Percentiles rank a stretch among this genome's conserved stretches.
These are phyloP conservation scores for Neoseiulus cucumeris DNA, from an alignment of 1,140 invertebrate species.

Conservation along the genomic window DNA sequence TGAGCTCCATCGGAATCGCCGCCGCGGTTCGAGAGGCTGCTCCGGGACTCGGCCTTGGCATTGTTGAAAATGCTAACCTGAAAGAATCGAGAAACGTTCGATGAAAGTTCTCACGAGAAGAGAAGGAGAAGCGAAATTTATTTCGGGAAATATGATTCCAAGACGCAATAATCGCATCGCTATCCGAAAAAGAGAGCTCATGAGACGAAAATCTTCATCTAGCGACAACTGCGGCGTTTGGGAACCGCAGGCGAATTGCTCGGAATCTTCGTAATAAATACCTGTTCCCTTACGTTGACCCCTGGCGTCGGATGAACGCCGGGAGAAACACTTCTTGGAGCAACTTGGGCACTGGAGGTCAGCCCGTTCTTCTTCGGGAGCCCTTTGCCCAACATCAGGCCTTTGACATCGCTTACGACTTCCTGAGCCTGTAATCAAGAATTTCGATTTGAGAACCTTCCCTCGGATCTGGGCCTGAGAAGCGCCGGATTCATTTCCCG, in stretches of 20 bases:
- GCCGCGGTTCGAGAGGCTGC: background rate
- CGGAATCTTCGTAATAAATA: constrained; percentile 23
- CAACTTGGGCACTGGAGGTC: constrained; percentile 21
- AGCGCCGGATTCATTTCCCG: too few species aligned
- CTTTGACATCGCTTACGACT: constrained; percentile 62
- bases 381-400: constrained; percentile 48
- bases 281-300: constrained; percentile 38
- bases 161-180: too few species aligned
- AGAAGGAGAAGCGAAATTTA: too few species aligned
- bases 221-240: too few species aligned
- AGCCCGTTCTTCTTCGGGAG: constrained; percentile 25
- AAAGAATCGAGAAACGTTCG: background rate
- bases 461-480: too few species aligned
- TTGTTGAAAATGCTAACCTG: constrained; percentile 7
- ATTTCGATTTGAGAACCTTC: too few species aligned
- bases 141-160: too few species aligned
- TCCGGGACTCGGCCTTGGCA: background rate
- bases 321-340: background rate
- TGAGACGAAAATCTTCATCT: too few species aligned
- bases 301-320: constrained; percentile 28
- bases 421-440: constrained; percentile 45
- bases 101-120: too few species aligned
- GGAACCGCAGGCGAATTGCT: too few species aligned
- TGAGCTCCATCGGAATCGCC: background rate
- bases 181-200: too few species aligned